Percentiles rank a stretch among this genome's conserved stretches.
Evolutionary conservation across 2,797 vertebrate genomes (phyloP).

Genomic region (Mormyrops boulengeri): DNA sequence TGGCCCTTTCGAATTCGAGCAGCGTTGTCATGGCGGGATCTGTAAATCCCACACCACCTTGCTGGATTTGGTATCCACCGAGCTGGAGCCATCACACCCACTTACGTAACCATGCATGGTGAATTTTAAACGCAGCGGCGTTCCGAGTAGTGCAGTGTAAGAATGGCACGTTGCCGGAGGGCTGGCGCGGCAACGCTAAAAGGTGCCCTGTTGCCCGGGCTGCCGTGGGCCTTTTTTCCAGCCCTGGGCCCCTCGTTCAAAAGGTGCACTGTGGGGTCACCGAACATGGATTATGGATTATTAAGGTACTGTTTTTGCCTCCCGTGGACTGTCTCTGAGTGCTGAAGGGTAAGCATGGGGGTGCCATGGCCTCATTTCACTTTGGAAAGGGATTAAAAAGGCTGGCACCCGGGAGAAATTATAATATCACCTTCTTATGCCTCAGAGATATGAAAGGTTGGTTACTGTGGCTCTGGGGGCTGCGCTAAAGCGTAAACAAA

Average conservation of each 20-base stretch:
- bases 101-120: neutral
- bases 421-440: neutral
- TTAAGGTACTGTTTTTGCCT: neutral
- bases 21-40: neutral
- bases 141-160: too few species aligned
- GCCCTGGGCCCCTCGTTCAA: neutral
- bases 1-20: neutral
- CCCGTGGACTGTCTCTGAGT: neutral
- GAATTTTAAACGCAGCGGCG: neutral
- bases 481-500: neutral
- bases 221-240: neutral
- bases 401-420: neutral
- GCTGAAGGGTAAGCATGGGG: neutral
- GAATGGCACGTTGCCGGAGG: neutral
- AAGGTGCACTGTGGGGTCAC: neutral
- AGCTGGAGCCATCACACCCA: neutral
- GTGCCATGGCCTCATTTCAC: neutral
- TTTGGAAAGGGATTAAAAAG: neutral
- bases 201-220: neutral
- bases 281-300: neutral
- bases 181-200: neutral
- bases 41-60: neutral
- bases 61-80: neutral
- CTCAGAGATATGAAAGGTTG: slow-evolving; percentile 5
- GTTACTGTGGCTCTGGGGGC: neutral